phyloP scores from a whole-genome alignment of 2,888 invertebrate species.

The Leistus spinibarbis region DNA sequence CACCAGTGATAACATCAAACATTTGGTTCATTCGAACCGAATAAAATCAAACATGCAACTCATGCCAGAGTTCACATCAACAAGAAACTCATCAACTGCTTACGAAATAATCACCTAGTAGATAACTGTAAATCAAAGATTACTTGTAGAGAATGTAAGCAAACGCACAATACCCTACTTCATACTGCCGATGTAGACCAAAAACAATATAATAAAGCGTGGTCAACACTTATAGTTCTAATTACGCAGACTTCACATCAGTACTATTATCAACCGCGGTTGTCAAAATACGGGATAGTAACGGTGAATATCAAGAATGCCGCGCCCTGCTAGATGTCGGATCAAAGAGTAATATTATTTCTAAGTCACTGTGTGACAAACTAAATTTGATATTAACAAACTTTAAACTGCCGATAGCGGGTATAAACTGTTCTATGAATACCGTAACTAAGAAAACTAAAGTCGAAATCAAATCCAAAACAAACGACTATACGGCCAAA shows the following conservation, averaged over 20 bases:
- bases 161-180: neutral
- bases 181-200: neutral
- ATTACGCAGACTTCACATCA: neutral
- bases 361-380: neutral
- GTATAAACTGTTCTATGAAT: neutral
- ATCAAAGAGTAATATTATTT: neutral
- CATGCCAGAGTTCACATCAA: no score
- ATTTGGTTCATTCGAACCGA: no score
- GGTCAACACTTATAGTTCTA: neutral
- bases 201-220: no score
- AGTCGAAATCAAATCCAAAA: neutral
- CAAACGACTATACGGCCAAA: neutral
- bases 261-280: neutral
- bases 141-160: neutral
- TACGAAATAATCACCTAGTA: neutral
- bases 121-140: neutral
- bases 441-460: neutral
- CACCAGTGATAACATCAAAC: no score
- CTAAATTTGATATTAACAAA: neutral
- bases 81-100: neutral
- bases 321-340: neutral
- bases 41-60: no score
- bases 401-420: neutral
- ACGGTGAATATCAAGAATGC: neutral
- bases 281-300: neutral